Evolutionary conservation across 2,888 invertebrate species (phyloP).

Genomic region (Tricholauxania praeusta): DNA sequence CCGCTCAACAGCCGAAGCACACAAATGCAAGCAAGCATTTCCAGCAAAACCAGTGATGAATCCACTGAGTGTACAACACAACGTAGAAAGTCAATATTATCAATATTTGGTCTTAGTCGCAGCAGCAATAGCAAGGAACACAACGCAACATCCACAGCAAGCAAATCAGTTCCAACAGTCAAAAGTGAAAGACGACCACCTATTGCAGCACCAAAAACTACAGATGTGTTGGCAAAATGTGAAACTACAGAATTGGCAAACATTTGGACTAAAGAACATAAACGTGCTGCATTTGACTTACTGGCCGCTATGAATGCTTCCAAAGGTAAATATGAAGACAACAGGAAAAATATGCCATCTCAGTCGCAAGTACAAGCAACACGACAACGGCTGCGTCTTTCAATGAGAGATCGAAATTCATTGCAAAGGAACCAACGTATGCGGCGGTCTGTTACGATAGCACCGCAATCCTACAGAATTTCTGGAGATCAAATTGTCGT

Average conservation of each 20-base stretch:
- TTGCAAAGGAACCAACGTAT: constrained; percentile 55
- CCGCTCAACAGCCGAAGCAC: constrained; percentile 30
- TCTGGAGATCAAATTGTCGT: constrained; percentile 55
- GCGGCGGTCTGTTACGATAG: constrained; percentile 54
- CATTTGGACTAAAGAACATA: constrained; percentile 65
- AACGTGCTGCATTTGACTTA: constrained; percentile 65
- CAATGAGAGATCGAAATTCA: constrained; percentile 59
- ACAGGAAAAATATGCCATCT: not conserved
- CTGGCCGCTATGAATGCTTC: constrained; percentile 65
- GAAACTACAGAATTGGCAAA: constrained; percentile 52
- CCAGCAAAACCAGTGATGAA: constrained; percentile 59
- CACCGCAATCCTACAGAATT: constrained; percentile 27
- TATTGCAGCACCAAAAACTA: constrained; percentile 21
- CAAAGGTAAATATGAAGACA: not conserved
- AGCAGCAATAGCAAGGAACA: constrained; percentile 47
- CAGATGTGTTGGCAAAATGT: constrained; percentile 44
- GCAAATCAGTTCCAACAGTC: not conserved
- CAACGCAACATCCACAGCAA: not conserved
- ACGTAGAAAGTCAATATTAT: constrained; percentile 61
- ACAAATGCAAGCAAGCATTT: constrained; percentile 56
- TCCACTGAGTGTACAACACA: constrained; percentile 55
- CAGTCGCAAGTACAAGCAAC: constrained; percentile 26
- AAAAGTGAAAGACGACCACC: constrained; percentile 21
- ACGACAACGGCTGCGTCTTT: constrained; percentile 59
- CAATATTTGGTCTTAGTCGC: constrained; percentile 59